Evolutionary conservation across 2,888 invertebrate species (phyloP).

Genomic region (Cephus pulcher): DNA sequence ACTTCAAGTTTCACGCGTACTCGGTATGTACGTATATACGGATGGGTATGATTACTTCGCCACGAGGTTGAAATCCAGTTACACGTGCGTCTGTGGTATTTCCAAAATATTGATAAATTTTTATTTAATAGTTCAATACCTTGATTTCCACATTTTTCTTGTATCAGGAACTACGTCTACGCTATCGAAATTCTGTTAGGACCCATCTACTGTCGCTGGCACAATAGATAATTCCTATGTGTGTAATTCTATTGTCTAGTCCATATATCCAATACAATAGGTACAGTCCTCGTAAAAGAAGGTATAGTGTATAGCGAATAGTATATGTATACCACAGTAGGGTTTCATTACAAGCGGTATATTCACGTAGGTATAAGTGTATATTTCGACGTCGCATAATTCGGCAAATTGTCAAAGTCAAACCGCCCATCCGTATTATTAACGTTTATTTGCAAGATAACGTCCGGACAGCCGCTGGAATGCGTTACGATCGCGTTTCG

Average conservation of each 20-base stretch:
- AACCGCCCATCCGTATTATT: constrained; percentile 41
- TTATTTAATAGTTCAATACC: no score
- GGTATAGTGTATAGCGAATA: background rate
- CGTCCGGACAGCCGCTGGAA: constrained; percentile 40
- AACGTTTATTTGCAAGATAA: constrained; percentile 52
- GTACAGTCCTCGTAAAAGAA: background rate
- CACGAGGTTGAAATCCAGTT: background rate
- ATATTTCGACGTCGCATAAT: constrained; percentile 48
- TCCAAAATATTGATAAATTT: background rate
- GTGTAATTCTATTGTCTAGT: background rate
- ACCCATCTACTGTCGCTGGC: background rate
- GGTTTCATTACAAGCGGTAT: background rate
- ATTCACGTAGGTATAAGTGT: constrained; percentile 35
- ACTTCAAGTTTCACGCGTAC: background rate
- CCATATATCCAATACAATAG: background rate
- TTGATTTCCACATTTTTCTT: background rate
- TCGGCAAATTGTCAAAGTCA: constrained; percentile 50
- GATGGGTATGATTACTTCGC: background rate
- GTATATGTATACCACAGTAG: background rate
- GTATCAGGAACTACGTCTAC: background rate
- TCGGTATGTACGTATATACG: background rate
- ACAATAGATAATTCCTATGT: background rate
- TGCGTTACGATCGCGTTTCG: constrained; percentile 34
- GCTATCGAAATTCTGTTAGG: background rate
- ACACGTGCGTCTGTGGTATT: background rate